Evolutionary conservation across 1,140 invertebrate genomes (phyloP), one percentile per base, ranked within the genome.

Genomic region (Brachionus asplanchnoidis): DNA sequence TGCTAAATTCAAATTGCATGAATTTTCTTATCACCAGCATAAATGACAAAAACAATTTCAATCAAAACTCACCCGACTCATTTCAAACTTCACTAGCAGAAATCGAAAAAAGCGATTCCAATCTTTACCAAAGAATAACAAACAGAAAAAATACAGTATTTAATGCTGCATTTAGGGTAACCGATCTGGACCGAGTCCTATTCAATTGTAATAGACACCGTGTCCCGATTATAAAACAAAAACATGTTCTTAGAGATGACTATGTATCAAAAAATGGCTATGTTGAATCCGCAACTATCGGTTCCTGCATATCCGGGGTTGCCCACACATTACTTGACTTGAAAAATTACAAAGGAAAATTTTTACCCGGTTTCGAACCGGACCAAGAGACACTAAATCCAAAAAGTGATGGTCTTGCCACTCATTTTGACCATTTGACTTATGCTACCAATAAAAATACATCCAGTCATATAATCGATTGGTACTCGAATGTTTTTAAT

Each of bases 381-480:
- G 65, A 82, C 32, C 3, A 65, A 14, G 50, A 53, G 28, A 7
- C 28, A 44, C 5, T 0, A 12, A 66, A 40, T 46, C 9, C n/a
- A 26, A 65, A 60, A 14, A 20, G n/a, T 26, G 14, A 46, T 65
- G 12, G 26, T 26, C 46, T 77, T 20, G 79, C 79, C 3, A 87
- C 87, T 12, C 88, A 90, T 85, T 86, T 92, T 85, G 91, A 92
- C 86, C 91, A 92, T 87, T 87, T 91, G 0, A 89, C 91, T 7
- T 88, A 89, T 84, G 90, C 89, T 1, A 90, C 89, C 83, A 68
- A 86, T 26, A 85, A 85, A 82, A 90, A 90, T 7, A 86, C 89
- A 80, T 89, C 89, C 14, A 44, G 85, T 32, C 36, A 85, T 4
- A 86, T 91, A 8, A 86, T 92, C 5, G 46, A 87, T 0, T 92